Evolutionary conservation across 2,888 invertebrate genomes (phyloP), one percentile per base, ranked within the genome.

Genomic region (Vesta saturnalis): DNA sequence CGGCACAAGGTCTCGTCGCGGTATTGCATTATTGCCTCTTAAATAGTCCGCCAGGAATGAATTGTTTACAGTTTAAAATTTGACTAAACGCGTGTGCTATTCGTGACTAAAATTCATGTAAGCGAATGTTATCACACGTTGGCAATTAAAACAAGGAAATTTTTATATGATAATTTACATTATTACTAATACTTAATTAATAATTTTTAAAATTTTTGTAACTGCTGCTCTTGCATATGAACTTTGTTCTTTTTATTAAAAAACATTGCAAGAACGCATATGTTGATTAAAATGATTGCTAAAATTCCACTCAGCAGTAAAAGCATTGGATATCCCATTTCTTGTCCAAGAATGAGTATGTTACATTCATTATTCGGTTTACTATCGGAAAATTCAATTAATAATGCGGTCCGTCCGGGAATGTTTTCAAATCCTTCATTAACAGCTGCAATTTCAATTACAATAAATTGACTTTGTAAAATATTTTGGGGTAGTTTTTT

Each of bases 231-330:
- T n/a, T n/a, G n/a, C n/a, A n/a, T n/a, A n/a, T n/a, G n/a, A n/a
- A n/a, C n/a, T n/a, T n/a, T n/a, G n/a, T n/a, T n/a, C n/a, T n/a
- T n/a, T n/a, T 56, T 65, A 10, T 60, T 60, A 55, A 65, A 39
- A 60, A 65, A 65, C 54, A 65, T 21, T 14, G 52, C 55, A 1
- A 56, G 19, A 18, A 65, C 14, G 12, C 30, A 65, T 0, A 60
- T 30, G 15, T 65, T 65, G 15, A 60, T 60, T 23, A 60, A 65
- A 18, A 65, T 30, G 23, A 65, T 60, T 16, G 39, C 8, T 39
- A 39, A 39, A 39, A 39, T 39, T 39, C 12, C 39, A 39, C 39
- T 39, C 3, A n/a, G 1, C 8, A 39, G n/a, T 39, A 39, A 39
- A 39, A 39, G 12, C n/a, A n/a, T 39, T 39, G 39, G 39, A n/a